These are phyloP conservation scores for Adelges cooleyi DNA, from an alignment of 1,140 invertebrate genomes.

Conservation along the genomic window DNA sequence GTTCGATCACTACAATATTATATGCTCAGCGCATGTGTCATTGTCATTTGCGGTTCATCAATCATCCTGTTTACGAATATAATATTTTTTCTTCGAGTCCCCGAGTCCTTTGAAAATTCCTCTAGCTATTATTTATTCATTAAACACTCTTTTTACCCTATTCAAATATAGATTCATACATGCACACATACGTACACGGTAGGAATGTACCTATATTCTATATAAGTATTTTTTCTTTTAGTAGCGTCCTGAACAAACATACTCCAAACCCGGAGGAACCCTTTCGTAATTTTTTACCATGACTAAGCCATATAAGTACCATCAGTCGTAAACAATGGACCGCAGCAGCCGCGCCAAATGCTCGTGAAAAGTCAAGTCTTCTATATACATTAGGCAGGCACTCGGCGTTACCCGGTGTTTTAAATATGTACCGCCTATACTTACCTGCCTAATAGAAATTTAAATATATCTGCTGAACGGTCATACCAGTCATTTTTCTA, in stretches of 20 bases:
- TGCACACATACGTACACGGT: too few relatives aligned
- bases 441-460: too few relatives aligned
- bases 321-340: conserved; percentile 4
- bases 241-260: conserved; percentile 22
- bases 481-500: too few relatives aligned
- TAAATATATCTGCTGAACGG: too few relatives aligned
- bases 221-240: background rate
- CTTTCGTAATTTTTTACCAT: conserved; percentile 14
- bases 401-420: too few relatives aligned
- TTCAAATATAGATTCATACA: background rate
- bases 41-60: conserved; percentile 19
- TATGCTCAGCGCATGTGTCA: background rate
- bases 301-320: conserved; percentile 8
- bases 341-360: background rate
- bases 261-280: conserved; percentile 22
- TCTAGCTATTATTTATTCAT: conserved; percentile 20
- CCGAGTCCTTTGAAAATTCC: conserved; percentile 3
- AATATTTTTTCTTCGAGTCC: too few relatives aligned
- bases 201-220: too few relatives aligned
- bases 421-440: too few relatives aligned
- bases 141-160: background rate
- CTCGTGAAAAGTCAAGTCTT: conserved; percentile 23
- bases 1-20: too few relatives aligned
- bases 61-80: conserved; percentile 17
- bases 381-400: too few relatives aligned